Base-by-base conservation (phyloP, 2,113 vertebrate species). In the Chelonoidis abingdonii region DNA sequence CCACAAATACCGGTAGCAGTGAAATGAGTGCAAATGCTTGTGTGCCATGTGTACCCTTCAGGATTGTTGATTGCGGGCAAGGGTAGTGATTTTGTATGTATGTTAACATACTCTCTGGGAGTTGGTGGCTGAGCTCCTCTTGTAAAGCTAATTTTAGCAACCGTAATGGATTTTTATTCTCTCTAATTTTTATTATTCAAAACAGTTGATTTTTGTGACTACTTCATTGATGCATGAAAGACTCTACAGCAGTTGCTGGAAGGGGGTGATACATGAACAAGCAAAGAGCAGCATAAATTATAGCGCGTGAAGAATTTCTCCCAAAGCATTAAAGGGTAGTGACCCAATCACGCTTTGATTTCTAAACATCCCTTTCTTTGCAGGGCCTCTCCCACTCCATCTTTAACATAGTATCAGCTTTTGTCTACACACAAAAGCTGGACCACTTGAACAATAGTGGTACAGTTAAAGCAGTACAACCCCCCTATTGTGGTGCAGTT, bases 341-440 rank as follows among this genome's bases (percentile, higher is more conserved):
- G 92, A 93, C 93, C 85, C 72, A 86, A 90, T 90, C 89, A n/a
- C 62, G 35, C 8, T 3, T 59, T 4, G 11, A 3, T 93, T 92
- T 72, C 56, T 75, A 92, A 92, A 97, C 90, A 47, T 93, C 95
- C 93, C 31, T 62, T 69, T 96, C 93, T 49, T 24, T 1, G 3
- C 95, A 80, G 81, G 84, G 13, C 35, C 56, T 76, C 82, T 88
- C 90, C 93, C 94, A 94, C 83, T 93, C 88, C 72, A 89, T 90
- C 85, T 50, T 95, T 96, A 88, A 27, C 49, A 44, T 83, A 54
- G 69, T 52, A 75, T 94, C 84, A 4, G 12, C 59, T 95, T 96
- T 95, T 90, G 89, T 93, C 97, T 52, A 0, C 38, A 1, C 94
- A 96, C 85, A 84, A 53, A 86, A 94, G 87, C 1, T 49, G 90